Evolutionary conservation across 92 coral and sea anemone species (phyloP).

Genomic region (Pocillopora grandis): DNA sequence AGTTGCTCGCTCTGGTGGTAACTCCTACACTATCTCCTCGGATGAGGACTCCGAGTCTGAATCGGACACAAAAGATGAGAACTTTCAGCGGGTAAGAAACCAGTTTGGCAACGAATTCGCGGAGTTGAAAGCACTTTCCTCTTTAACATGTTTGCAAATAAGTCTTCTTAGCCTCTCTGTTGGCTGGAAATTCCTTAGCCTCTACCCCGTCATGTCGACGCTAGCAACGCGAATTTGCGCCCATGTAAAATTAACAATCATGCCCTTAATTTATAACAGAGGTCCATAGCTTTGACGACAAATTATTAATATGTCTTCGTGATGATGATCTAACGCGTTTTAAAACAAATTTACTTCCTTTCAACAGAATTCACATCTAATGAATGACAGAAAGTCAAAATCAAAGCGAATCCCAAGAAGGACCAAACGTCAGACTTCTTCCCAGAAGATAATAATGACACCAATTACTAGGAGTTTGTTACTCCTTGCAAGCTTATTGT

Average conservation of each 20-base stretch:
- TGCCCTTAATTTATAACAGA: too few relatives aligned
- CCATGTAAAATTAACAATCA: too few relatives aligned
- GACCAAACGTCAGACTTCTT: not conserved
- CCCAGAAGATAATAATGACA: not conserved
- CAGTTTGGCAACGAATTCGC: not conserved
- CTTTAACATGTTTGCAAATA: too few relatives aligned
- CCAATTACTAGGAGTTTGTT: not conserved
- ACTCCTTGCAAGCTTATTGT: slow-evolving; percentile 17
- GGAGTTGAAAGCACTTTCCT: too few relatives aligned
- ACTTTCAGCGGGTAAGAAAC: not conserved
- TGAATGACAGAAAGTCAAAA: not conserved
- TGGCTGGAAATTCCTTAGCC: too few relatives aligned
- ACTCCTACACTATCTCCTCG: slow-evolving; percentile 1
- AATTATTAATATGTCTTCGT: too few relatives aligned
- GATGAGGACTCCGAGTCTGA: not conserved
- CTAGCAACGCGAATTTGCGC: too few relatives aligned
- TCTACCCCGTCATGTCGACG: too few relatives aligned
- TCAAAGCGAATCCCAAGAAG: not conserved
- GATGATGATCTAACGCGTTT: too few relatives aligned
- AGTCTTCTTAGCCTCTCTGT: too few relatives aligned
- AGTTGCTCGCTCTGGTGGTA: not conserved
- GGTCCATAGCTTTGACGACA: too few relatives aligned
- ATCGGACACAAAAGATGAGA: not conserved
- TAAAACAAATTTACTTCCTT: not conserved
- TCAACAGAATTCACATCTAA: not conserved